Base-by-base conservation (phyloP, 2,113 vertebrate species). In the Apistogramma diplotaenia region DNA sequence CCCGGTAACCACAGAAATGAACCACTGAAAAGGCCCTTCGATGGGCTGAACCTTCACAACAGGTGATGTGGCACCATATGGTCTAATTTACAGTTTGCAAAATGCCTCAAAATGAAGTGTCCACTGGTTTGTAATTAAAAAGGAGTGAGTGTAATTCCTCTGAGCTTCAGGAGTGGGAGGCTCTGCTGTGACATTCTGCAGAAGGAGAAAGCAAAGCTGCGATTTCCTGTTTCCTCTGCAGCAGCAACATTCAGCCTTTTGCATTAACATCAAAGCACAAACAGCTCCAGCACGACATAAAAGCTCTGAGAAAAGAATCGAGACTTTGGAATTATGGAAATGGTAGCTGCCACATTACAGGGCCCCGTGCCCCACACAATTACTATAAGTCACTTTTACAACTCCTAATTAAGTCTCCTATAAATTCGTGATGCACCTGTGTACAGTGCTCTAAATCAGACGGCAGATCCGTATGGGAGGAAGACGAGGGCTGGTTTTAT, bases 351-450 rank as follows among this genome's bases (percentile, higher is more conserved):
- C 16, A 74, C 82, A 73, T 89, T 92, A 88, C 62, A 72, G 80
- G 70, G 25, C 82, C 56, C 71, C 23, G 83, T 86, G 85, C 89
- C 78, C 76, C 85, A 62, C 60, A 83, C 83, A 84, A 88, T 91
- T 89, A 89, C 83, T 37, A 83, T 93, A 89, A 92, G 84, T 93
- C 87, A 92, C 78, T 92, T 94, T 93, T 91, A 93, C 71, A 78
- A 75, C 89, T 84, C 72, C 86, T 92, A 93, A 92, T 93, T 91
- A 92, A 91, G 80, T 77, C 80, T 70, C 74, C 86, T 72, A 90
- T 93, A 90, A 91, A 93, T 91, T 86, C 29, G 62, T 86, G 82
- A 91, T 89, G 83, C 83, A 79, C 92, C 85, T 84, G 59, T 93
- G 85, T 90, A 89, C 88, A 86, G 83, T 78, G 67, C 55, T 75